phyloP scores from a whole-genome alignment of 2,888 invertebrate genomes.

The Liodrosophila aerea region DNA sequence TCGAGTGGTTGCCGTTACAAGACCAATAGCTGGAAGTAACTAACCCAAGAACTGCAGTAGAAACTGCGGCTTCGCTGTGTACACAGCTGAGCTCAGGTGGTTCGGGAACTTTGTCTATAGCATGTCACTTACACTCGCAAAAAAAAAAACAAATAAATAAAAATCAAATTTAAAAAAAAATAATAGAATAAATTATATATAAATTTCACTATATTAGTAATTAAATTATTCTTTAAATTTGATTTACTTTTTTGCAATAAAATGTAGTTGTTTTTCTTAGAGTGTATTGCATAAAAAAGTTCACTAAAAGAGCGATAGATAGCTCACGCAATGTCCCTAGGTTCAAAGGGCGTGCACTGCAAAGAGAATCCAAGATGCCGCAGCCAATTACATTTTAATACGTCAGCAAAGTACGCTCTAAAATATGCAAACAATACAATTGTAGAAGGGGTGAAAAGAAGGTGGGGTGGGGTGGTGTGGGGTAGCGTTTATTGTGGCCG shows the following conservation, averaged over 20 bases:
- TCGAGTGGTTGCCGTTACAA: slow-evolving; percentile 32
- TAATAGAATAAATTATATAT: too few relatives aligned
- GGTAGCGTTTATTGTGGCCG: neutral
- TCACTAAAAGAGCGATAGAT: neutral
- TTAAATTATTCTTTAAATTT: too few relatives aligned
- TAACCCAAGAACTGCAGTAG: slow-evolving; percentile 29
- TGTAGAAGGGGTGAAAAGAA: neutral
- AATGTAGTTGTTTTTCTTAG: neutral
- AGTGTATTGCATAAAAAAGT: slow-evolving; percentile 12
- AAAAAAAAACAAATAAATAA: too few relatives aligned
- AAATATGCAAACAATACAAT: slow-evolving; percentile 43
- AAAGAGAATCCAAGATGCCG: slow-evolving; percentile 53
- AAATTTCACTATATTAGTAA: too few relatives aligned
- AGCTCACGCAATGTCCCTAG: slow-evolving; percentile 10
- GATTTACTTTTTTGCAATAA: too few relatives aligned
- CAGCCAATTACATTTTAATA: slow-evolving; percentile 57
- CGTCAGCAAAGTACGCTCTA: slow-evolving; percentile 37
- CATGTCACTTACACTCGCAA: slow-evolving; percentile 1
- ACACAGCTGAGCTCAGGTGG: slow-evolving; percentile 18
- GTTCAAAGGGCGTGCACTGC: slow-evolving; percentile 44
- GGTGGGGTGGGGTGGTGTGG: neutral
- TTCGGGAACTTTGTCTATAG: slow-evolving; percentile 37
- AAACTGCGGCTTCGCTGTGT: slow-evolving; percentile 11
- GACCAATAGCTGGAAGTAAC: slow-evolving; percentile 11
- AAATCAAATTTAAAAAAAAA: too few relatives aligned